A percentile compares a stretch with the other conserved stretches of the same genome.
These are phyloP conservation scores for Cherax quadricarinatus DNA, from an alignment of 1,140 invertebrate genomes.

Conservation along the genomic window DNA sequence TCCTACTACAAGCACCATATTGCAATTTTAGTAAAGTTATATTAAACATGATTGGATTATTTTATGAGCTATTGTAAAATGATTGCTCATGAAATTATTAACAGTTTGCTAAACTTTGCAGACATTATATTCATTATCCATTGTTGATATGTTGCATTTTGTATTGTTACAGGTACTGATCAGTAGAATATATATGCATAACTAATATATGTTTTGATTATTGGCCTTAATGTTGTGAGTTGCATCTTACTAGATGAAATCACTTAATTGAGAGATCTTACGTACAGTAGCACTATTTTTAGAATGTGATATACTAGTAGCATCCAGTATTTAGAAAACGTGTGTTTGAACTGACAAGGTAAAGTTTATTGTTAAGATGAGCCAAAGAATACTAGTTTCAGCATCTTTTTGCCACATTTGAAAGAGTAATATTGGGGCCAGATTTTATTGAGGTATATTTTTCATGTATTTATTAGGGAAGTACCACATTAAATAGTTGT, in stretches of 20 bases:
- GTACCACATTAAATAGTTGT: not conserved
- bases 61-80: not conserved
- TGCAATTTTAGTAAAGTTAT: not conserved
- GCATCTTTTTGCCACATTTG: not conserved
- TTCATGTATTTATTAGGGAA: not conserved
- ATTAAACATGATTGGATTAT: not conserved
- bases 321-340: not conserved
- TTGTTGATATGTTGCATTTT: not conserved
- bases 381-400: constrained; percentile 12
- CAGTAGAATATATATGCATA: not conserved
- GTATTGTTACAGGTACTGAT: not conserved
- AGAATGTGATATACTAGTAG: not conserved
- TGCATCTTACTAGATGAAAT: not conserved
- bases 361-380: not conserved
- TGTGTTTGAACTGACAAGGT: not conserved
- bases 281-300: not conserved
- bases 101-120: not conserved
- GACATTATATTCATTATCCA: not conserved
- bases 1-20: not conserved
- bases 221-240: not conserved
- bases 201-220: not conserved
- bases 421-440: not conserved
- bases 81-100: not conserved
- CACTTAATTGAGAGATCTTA: not conserved
- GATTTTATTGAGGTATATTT: not conserved